Conservation (phyloP, 2,888 invertebrate genomes). For the Microctonus hyperodae region DNA sequence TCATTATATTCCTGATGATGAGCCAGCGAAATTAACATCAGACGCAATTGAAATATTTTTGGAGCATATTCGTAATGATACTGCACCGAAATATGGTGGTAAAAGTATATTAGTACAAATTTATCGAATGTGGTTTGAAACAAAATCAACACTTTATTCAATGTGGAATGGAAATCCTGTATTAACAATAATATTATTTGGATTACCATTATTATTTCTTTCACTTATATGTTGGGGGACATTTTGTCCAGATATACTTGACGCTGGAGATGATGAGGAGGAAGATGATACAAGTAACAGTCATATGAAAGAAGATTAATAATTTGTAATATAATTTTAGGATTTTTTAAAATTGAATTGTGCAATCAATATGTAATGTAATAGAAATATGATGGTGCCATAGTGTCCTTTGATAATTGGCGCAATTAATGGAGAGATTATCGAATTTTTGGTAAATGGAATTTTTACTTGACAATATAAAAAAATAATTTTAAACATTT, state of each 20-base stretch:
- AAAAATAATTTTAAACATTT: slow-evolving; percentile 30
- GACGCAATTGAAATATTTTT: slow-evolving; percentile 80
- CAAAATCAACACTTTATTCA: slow-evolving; percentile 77
- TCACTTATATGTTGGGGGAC: slow-evolving; percentile 94
- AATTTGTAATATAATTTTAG: background rate
- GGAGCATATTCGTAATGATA: slow-evolving; percentile 78
- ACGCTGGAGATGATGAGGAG: slow-evolving; percentile 83
- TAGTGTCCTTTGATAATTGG: slow-evolving; percentile 5
- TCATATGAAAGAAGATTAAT: slow-evolving; percentile 60
- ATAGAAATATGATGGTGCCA: background rate
- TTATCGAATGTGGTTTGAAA: slow-evolving; percentile 84
- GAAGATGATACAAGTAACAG: slow-evolving; percentile 60
- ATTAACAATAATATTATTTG: slow-evolving; percentile 90
- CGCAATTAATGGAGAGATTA: slow-evolving; percentile 23
- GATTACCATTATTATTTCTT: slow-evolving; percentile 91
- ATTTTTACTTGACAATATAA: slow-evolving; percentile 47
- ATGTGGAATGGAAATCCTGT: slow-evolving; percentile 96
- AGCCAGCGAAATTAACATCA: slow-evolving; percentile 80
- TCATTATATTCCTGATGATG: slow-evolving; percentile 89
- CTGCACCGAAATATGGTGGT: slow-evolving; percentile 84
- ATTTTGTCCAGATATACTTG: slow-evolving; percentile 94
- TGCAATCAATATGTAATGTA: slow-evolving; percentile 8
- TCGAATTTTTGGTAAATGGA: slow-evolving; percentile 36
- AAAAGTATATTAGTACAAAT: slow-evolving; percentile 78
- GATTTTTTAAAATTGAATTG: slow-evolving; percentile 12